Conservation (phyloP, 2,113 vertebrate genomes). For the Pseudonaja textilis region DNA sequence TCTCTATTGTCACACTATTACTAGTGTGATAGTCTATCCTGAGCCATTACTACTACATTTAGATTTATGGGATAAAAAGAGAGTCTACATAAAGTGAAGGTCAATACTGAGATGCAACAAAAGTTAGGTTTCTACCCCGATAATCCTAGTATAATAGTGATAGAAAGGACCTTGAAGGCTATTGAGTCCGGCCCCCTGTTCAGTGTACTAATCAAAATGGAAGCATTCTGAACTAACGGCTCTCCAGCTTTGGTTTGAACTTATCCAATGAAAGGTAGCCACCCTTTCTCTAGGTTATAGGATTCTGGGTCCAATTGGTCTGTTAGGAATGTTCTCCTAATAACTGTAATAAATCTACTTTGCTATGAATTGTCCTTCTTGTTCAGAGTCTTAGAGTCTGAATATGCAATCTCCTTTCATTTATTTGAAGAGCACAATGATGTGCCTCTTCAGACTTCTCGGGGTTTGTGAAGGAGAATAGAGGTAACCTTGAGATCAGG, state of each 20-base stretch:
- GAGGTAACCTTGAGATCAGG: background rate
- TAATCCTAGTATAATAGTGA: background rate
- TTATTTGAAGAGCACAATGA: background rate
- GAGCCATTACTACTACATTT: background rate
- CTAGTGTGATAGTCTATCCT: background rate
- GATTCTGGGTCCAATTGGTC: background rate
- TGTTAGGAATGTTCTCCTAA: background rate
- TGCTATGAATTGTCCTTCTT: background rate
- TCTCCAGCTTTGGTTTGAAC: background rate
- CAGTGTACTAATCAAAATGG: background rate
- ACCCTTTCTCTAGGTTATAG: background rate
- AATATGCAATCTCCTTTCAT: background rate
- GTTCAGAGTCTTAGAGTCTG: background rate
- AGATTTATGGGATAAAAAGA: background rate
- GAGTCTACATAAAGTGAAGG: background rate
- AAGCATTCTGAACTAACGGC: background rate
- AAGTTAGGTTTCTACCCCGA: background rate
- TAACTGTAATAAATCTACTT: background rate
- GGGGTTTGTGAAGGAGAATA: background rate
- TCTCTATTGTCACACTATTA: background rate
- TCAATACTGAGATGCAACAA: background rate
- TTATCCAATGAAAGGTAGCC: background rate
- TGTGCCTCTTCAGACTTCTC: background rate
- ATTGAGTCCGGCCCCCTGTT: background rate
- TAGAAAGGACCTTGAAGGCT: background rate